Percentiles rank a stretch among this genome's conserved stretches.
Evolutionary conservation across 2,888 invertebrate species (phyloP).

Genomic region (Drosophila rubida): DNA sequence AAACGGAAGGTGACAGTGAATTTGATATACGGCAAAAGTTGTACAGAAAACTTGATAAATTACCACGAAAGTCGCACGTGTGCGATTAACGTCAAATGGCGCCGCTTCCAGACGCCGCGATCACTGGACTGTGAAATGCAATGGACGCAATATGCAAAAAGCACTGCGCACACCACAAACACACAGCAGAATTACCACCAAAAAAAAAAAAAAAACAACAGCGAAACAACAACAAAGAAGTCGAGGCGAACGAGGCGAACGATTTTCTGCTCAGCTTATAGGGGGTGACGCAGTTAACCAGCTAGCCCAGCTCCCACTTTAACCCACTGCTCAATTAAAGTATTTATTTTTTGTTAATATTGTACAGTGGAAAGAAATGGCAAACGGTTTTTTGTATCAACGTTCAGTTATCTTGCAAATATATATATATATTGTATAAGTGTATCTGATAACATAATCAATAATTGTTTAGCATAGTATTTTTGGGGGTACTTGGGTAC

Average conservation of each 20-base stretch:
- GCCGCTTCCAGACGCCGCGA: slow-evolving; percentile 70
- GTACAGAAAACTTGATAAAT: slow-evolving; percentile 62
- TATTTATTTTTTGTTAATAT: not conserved
- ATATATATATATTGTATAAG: not conserved
- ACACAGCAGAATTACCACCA: not conserved
- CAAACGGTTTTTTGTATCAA: slow-evolving; percentile 3
- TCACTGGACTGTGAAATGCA: slow-evolving; percentile 81
- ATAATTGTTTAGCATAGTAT: slow-evolving; percentile 10
- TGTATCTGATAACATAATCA: slow-evolving; percentile 17
- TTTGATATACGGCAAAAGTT: slow-evolving; percentile 14
- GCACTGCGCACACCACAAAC: not conserved
- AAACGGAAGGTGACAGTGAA: slow-evolving; percentile 23
- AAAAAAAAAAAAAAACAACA: too few species aligned
- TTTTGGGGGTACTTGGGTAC: not conserved
- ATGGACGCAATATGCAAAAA: slow-evolving; percentile 49
- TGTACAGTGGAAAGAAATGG: not conserved
- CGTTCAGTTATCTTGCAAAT: not conserved
- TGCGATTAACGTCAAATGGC: slow-evolving; percentile 65
- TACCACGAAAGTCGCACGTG: slow-evolving; percentile 81
- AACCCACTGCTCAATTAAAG: not conserved
- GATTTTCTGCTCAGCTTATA: slow-evolving; percentile 38
- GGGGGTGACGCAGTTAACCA: slow-evolving; percentile 4
- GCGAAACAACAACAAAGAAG: slow-evolving; percentile 39
- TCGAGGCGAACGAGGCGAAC: slow-evolving; percentile 55
- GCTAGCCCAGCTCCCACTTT: not conserved